A percentile compares a stretch with the other conserved stretches of the same genome.
Evolutionary conservation across 2,113 vertebrate genomes (phyloP).

Genomic region (Hemiprocne comata): DNA sequence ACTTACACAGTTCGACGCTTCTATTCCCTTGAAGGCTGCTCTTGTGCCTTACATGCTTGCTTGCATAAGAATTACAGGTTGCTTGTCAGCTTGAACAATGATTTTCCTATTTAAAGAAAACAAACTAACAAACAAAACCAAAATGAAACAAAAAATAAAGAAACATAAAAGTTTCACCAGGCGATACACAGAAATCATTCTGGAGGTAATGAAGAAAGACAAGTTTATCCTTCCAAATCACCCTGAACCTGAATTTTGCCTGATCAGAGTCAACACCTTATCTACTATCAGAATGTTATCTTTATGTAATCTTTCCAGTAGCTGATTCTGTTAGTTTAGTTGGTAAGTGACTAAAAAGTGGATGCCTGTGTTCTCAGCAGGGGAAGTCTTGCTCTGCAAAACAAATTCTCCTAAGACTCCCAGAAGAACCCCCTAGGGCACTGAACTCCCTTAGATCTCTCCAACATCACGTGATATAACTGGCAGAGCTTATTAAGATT

Average conservation of each 20-base stretch:
- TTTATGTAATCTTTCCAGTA: background rate
- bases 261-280: background rate
- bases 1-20: background rate
- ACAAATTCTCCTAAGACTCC: background rate
- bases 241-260: background rate
- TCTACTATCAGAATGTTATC: background rate
- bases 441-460: background rate
- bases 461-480: background rate
- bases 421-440: background rate
- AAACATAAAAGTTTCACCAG: background rate
- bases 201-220: background rate
- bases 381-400: background rate
- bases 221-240: background rate
- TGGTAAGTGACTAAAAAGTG: background rate
- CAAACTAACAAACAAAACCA: background rate
- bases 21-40: constrained; percentile 9
- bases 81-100: constrained; percentile 20
- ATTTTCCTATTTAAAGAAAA: background rate
- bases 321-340: background rate
- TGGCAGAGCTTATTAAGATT: background rate
- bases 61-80: background rate
- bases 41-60: constrained; percentile 2
- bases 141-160: background rate
- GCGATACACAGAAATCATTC: background rate
- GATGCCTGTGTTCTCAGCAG: background rate